A percentile compares a stretch with the other conserved stretches of the same genome.
Evolutionary conservation across 1,140 invertebrate genomes (phyloP).

Genomic region (Diorhabda sublineata): DNA sequence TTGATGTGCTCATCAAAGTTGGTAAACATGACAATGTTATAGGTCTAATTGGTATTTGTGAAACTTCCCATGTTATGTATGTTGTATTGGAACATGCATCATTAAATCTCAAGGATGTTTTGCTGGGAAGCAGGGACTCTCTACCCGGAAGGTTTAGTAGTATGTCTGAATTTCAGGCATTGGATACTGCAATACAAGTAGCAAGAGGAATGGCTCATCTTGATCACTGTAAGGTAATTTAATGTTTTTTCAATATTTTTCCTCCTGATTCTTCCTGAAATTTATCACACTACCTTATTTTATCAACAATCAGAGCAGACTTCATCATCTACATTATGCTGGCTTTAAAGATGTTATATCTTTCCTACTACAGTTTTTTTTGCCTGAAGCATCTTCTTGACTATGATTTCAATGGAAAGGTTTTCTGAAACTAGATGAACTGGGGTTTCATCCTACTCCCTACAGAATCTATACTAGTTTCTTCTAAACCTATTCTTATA

Average conservation of each 20-base stretch:
- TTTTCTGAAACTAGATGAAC: too few relatives aligned
- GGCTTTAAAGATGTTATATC: too few relatives aligned
- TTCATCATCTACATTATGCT: too few relatives aligned
- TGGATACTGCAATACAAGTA: conserved; percentile 56
- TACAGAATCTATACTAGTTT: too few relatives aligned
- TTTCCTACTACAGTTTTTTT: too few relatives aligned
- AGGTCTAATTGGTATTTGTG: conserved; percentile 72
- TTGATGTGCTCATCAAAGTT: conserved; percentile 66
- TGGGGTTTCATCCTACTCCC: too few relatives aligned
- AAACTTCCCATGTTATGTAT: conserved; percentile 67
- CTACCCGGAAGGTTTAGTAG: conserved; percentile 59
- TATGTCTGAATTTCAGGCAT: conserved; percentile 57
- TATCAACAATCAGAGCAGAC: too few relatives aligned
- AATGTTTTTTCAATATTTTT: not conserved
- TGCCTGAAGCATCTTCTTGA: too few relatives aligned
- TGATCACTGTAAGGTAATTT: conserved; percentile 50
- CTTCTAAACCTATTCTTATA: too few relatives aligned
- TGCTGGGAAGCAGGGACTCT: conserved; percentile 59
- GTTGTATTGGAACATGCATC: conserved; percentile 65
- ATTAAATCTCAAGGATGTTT: conserved; percentile 62
- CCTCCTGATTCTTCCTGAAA: too few relatives aligned
- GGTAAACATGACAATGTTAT: conserved; percentile 68
- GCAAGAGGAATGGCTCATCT: conserved; percentile 66
- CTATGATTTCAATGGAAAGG: too few relatives aligned
- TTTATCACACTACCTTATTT: too few relatives aligned